Evolutionary conservation across 2,888 invertebrate genomes (phyloP).

Genomic region (Balanococcus diminutus): DNA sequence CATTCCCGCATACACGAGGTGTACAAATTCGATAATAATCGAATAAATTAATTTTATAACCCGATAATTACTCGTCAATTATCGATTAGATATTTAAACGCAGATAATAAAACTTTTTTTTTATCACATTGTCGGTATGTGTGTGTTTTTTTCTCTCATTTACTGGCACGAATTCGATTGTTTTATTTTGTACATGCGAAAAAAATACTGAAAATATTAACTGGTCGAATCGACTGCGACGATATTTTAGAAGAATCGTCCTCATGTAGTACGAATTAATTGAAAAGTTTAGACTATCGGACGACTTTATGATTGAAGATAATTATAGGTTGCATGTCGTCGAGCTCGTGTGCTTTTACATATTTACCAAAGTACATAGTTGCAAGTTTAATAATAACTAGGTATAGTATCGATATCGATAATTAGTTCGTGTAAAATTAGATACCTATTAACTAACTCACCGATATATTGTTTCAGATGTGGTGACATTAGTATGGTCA

Average conservation of each 20-base stretch:
- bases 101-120: background rate
- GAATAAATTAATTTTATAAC: conserved; percentile 4
- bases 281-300: background rate
- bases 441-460: background rate
- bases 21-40: background rate
- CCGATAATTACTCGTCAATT: background rate
- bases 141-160: background rate
- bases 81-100: conserved; percentile 3
- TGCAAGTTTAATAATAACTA: no score
- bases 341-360: background rate
- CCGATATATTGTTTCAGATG: conserved; percentile 32
- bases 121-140: background rate
- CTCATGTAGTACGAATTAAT: background rate
- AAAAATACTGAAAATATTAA: no score
- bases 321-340: background rate
- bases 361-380: background rate
- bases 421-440: background rate
- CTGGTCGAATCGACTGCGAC: background rate
- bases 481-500: conserved; percentile 45
- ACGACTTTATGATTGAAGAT: background rate
- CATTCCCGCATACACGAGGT: background rate
- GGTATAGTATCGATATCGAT: no score
- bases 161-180: conserved; percentile 4
- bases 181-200: background rate
- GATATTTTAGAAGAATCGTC: background rate